phyloP scores from a whole-genome alignment of 2,888 invertebrate species.

The Platycheirus albimanus region DNA sequence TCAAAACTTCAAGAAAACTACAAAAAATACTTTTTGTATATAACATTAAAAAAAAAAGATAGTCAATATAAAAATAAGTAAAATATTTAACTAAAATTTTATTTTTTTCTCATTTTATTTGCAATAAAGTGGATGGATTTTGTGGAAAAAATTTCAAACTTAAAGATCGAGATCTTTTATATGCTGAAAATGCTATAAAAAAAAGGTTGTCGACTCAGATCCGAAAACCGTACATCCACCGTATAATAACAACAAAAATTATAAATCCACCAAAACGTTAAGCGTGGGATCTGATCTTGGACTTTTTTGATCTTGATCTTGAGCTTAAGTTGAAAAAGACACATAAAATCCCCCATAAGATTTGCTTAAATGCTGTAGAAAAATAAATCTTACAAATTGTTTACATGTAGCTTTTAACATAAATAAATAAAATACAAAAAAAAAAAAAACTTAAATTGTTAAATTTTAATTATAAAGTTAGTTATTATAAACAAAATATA shows the following conservation, averaged over 20 bases:
- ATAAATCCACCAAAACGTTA: slow-evolving; percentile 51
- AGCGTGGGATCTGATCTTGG: slow-evolving; percentile 6
- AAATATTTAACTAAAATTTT: slow-evolving; percentile 14
- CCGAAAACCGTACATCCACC: slow-evolving; percentile 55
- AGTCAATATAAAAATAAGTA: slow-evolving; percentile 49
- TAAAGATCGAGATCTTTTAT: not conserved
- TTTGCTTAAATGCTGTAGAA: slow-evolving; percentile 15
- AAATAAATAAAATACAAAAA: slow-evolving; percentile 37
- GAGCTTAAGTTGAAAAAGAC: not conserved
- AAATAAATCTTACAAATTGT: slow-evolving; percentile 47
- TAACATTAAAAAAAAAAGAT: slow-evolving; percentile 38
- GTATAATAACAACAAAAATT: slow-evolving; percentile 38
- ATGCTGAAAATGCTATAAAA: not conserved
- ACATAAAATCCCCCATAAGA: not conserved
- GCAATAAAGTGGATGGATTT: slow-evolving; percentile 29
- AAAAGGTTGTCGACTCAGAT: slow-evolving; percentile 11
- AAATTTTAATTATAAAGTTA: slow-evolving; percentile 67
- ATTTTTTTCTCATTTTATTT: slow-evolving; percentile 15
- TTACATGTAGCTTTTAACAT: slow-evolving; percentile 63
- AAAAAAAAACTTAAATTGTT: slow-evolving; percentile 52
- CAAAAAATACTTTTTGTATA: slow-evolving; percentile 66
- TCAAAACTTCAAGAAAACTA: slow-evolving; percentile 40
- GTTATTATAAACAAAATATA: slow-evolving; percentile 56
- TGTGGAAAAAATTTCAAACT: not conserved
- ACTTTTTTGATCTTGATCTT: not conserved